Percentiles rank a stretch among this genome's conserved stretches.
Conservation (phyloP, 30 jellyfish, hydroid and myxozoan species). For the Chironex yamaguchii region DNA sequence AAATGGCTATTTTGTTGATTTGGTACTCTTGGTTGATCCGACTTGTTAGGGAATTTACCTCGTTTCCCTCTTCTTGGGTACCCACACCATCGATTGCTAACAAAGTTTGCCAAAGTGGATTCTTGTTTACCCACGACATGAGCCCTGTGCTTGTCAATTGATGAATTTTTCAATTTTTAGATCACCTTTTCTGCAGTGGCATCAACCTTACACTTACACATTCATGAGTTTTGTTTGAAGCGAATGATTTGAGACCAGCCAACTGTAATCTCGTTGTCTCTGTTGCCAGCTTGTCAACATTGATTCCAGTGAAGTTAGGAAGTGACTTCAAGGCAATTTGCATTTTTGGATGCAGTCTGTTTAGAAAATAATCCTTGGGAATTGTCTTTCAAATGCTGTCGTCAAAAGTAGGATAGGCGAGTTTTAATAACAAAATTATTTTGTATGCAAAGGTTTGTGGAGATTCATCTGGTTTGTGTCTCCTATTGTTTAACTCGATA, state of each 20-base stretch:
- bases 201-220: not conserved
- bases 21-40: not conserved
- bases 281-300: not conserved
- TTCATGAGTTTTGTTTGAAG: not conserved
- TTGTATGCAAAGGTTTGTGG: slow-evolving; percentile 28
- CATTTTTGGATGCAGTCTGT: slow-evolving; percentile 10
- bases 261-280: slow-evolving; percentile 4
- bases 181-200: not conserved
- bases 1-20: not conserved
- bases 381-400: not conserved
- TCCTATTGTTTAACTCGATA: slow-evolving; percentile 2
- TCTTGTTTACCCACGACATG: slow-evolving; percentile 1
- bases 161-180: not conserved
- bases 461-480: slow-evolving; percentile 8
- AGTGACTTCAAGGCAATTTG: slow-evolving; percentile 1
- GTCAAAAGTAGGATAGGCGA: slow-evolving; percentile 39
- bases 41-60: not conserved
- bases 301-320: not conserved
- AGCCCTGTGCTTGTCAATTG: too few relatives aligned
- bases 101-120: slow-evolving; percentile 1
- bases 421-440: not conserved
- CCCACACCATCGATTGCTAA: too few relatives aligned
- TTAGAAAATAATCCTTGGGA: not conserved
- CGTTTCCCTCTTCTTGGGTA: not conserved
- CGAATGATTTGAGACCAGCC: not conserved